Percentiles rank a stretch among this genome's conserved stretches.
phyloP scores from a whole-genome alignment of 35 echinoderm and acorn worm genomes.

The Acanthaster planci region DNA sequence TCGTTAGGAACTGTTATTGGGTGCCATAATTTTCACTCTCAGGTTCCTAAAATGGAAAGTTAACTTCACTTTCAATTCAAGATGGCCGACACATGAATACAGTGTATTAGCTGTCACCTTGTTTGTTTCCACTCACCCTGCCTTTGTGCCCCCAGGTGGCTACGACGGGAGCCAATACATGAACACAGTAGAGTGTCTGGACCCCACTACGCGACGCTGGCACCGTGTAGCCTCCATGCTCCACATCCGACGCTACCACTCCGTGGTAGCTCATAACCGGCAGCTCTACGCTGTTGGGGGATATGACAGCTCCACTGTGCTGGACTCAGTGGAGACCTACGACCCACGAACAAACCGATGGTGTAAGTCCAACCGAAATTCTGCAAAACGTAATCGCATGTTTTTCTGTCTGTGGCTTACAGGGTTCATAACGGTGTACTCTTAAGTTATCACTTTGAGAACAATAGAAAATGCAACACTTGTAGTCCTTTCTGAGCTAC shows the following conservation, averaged over 20 bases:
- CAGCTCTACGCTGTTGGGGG: slow-evolving; percentile 76
- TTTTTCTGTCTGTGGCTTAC: too few relatives aligned
- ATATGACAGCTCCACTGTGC: slow-evolving; percentile 60
- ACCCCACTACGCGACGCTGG: slow-evolving; percentile 56
- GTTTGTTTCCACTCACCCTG: neutral
- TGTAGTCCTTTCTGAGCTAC: too few relatives aligned
- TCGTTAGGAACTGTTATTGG: too few relatives aligned
- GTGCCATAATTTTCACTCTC: too few relatives aligned
- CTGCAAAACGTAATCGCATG: too few relatives aligned
- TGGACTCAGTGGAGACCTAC: slow-evolving; percentile 77
- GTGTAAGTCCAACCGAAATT: slow-evolving; percentile 83
- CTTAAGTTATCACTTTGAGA: too few relatives aligned
- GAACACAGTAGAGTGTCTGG: slow-evolving; percentile 67
- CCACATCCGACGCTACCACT: slow-evolving; percentile 58
- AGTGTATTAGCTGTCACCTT: neutral
- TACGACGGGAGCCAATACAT: slow-evolving; percentile 74
- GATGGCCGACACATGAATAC: too few relatives aligned
- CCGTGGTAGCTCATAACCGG: slow-evolving; percentile 50
- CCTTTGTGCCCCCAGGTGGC: slow-evolving; percentile 44
- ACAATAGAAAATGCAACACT: too few relatives aligned
- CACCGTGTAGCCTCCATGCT: slow-evolving; percentile 61
- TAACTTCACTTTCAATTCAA: too few relatives aligned
- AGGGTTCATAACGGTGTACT: too few relatives aligned
- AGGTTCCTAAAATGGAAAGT: too few relatives aligned
- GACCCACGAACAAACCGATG: slow-evolving; percentile 82